Evolutionary conservation across 2,888 invertebrate species (phyloP), one percentile per base, ranked within the genome.

Genomic region (Lasioglossum marginatum): DNA sequence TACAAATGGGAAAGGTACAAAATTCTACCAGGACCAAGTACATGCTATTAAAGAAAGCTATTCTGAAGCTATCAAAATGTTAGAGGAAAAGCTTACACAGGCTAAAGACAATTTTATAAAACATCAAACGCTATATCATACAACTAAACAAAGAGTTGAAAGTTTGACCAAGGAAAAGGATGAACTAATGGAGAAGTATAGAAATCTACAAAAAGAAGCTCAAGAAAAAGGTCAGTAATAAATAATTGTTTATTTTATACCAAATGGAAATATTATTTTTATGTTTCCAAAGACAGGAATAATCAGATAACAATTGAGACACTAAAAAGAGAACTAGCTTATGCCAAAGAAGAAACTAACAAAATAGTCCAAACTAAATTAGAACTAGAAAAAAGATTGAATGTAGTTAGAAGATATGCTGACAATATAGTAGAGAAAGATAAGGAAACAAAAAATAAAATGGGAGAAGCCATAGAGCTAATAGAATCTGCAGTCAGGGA

Each of bases 401-500:
- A 93, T 43, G 91, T 95, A 31, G 95, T 95, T 8, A 96, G 95
- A 68, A 91, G 92, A 45, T 88, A 95, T 63, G 94, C 96, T 16
- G 93, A 95, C 6, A 94, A 94, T 79, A 90, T 96, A 57, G 93
- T 95, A 23, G 93, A 93, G 14, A 96, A 96, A 71, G 96, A 96
- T 86, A 93, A 93, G 31, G 95, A 96, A 84, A 96, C 96, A 3
- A 95, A 96, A 90, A 91, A 92, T 12, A 97, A 96, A 92, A 96
- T 97, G 3, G 95, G 95, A 10, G 97, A 97, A 92, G 96, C 97
- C 1, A 92, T 97, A 48, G 94, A 95, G 57, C 90, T 97, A 1
- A 96, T 96, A 43, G 97, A 97, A 90, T 86, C 92, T 12, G 96
- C 96, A 0, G 95, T 96, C 5, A 94, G 93, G n/a, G 97, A 97